Conservation (phyloP, 2,113 vertebrate genomes). For the Cinclus cinclus region DNA sequence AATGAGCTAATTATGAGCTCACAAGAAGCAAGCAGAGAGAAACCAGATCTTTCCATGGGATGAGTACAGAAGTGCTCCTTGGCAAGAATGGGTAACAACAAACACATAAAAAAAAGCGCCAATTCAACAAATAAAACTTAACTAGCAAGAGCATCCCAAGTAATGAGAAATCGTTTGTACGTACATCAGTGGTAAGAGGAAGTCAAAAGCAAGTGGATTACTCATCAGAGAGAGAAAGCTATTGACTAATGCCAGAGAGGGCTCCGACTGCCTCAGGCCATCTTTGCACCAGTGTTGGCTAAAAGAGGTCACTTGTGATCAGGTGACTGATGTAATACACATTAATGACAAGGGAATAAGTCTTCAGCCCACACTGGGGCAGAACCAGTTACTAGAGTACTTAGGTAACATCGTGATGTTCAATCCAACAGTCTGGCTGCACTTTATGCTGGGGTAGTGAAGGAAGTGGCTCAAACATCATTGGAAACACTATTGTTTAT, state of each 20-base stretch:
- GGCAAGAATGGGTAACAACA: background rate
- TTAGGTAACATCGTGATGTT: background rate
- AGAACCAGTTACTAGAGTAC: background rate
- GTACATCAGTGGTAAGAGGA: background rate
- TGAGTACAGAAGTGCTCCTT: background rate
- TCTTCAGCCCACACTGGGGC: background rate
- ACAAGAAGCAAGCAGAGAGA: background rate
- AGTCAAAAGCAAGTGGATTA: constrained; percentile 7
- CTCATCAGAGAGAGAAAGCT: background rate
- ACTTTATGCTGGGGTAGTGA: background rate
- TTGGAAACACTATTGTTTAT: background rate
- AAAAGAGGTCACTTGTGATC: background rate
- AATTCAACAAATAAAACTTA: background rate
- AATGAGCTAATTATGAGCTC: background rate
- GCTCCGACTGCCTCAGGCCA: background rate
- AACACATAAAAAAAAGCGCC: background rate
- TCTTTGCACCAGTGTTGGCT: background rate
- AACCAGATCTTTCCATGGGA: background rate
- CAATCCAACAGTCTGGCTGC: background rate
- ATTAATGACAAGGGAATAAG: background rate
- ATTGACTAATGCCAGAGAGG: background rate
- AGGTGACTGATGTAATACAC: background rate
- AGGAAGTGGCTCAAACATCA: background rate
- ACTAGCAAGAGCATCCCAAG: background rate
- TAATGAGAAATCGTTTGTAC: background rate